Evolutionary conservation across 2,888 invertebrate genomes (phyloP), one percentile per base, ranked within the genome.

Genomic region (Colostygia pectinataria): DNA sequence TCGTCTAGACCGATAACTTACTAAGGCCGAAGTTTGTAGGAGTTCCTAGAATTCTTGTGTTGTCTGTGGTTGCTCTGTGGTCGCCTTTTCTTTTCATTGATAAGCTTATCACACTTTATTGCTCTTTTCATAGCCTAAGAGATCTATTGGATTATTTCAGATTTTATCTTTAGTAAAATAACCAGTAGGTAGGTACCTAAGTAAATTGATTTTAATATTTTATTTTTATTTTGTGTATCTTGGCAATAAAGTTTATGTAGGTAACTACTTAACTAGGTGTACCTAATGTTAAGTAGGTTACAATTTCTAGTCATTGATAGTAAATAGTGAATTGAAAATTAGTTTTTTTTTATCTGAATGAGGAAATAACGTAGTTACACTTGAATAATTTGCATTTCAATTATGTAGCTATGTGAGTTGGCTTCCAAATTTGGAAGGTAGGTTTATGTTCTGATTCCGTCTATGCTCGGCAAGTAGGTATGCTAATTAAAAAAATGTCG

Each of bases 1-100:
- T 32, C 51, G 51, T 52, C 51, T 52, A 52, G 51, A 52, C 51
- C 41, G 32, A 52, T 52, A 52, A 37, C 31, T 52, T 46, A 38
- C 46, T 15, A 15, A 36, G 40, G 31, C 32, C 25, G 31, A 45
- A 51, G 27, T 51, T 45, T 41, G 41, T n/a, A n/a, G n/a, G n/a
- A n/a, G n/a, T 45, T 42, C 28, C 45, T 41, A 41, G 44, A 45
- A 25, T 32, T 37, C 41, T 41, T 24, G 29, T 37, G 25, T 33
- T 20, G 38, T 28, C 47, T 47, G 36, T 41, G 31, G 25, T 40
- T 33, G 34, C 29, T 12, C 13, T 29, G 18, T 29, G 18, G 18
- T 39, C 10, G 29, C 18, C 39, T 29, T 29, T 12, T 12, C 9
- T 7, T 38, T 12, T n/a, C 7, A 7, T 18, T 28, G 27, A 20